phyloP scores from a whole-genome alignment of 2,797 vertebrate species.

The Sorex maritimensis region DNA sequence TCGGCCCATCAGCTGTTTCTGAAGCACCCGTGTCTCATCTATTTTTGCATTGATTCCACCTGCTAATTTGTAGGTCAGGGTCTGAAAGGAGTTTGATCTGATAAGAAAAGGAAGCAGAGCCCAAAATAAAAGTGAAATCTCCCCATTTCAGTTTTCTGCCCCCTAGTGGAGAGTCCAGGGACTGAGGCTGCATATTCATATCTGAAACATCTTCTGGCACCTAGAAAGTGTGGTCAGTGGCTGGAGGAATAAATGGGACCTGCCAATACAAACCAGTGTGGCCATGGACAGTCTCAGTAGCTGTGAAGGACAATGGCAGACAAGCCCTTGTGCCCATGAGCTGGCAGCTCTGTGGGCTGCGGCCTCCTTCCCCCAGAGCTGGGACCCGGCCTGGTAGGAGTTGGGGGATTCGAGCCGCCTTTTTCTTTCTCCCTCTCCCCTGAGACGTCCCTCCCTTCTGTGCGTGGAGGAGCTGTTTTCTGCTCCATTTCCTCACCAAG shows the following conservation, averaged over 20 bases:
- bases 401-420: not conserved
- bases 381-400: not conserved
- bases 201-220: not conserved
- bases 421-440: not conserved
- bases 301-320: too few species aligned
- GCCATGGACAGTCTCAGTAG: too few species aligned
- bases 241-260: not conserved
- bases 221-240: not conserved
- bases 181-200: not conserved
- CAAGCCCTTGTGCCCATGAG: too few species aligned
- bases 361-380: not conserved
- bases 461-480: slow-evolving; percentile 83
- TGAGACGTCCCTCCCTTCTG: slow-evolving; percentile 68
- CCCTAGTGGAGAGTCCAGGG: not conserved
- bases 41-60: not conserved
- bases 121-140: not conserved
- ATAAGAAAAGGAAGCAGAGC: not conserved
- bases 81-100: not conserved
- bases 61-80: not conserved
- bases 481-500: slow-evolving; percentile 87
- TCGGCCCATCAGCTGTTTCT: too few species aligned
- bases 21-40: not conserved
- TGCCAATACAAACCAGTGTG: too few species aligned
- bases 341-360: not conserved
- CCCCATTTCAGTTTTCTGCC: not conserved